Conservation (phyloP, 2,113 vertebrate species). For the Seriola dumerili region DNA sequence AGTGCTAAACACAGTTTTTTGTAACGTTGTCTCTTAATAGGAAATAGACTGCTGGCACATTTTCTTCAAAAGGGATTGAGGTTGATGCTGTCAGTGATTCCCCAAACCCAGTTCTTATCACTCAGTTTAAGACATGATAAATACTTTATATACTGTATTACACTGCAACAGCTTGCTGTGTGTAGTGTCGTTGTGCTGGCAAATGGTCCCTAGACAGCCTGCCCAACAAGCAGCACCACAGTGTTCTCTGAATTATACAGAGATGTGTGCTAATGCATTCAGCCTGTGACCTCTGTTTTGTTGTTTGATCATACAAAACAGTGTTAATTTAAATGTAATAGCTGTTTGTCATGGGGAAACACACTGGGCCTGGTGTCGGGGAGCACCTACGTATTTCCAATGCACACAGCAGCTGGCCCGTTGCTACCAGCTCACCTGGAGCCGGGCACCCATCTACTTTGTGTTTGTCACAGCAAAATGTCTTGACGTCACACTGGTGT, state of each 20-base stretch:
- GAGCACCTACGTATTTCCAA: conserved; percentile 23
- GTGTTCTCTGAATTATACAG: conserved; percentile 63
- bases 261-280: conserved; percentile 66
- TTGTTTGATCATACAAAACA: conserved; percentile 72
- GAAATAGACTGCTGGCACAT: conserved; percentile 1
- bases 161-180: conserved; percentile 11
- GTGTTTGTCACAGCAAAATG: conserved; percentile 27
- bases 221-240: conserved; percentile 48
- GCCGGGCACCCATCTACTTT: conserved; percentile 1
- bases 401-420: conserved; percentile 35
- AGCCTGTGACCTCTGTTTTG: conserved; percentile 68
- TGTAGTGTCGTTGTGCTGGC: conserved; percentile 10
- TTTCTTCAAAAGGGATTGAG: background rate
- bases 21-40: background rate
- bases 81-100: conserved; percentile 10
- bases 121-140: conserved; percentile 16
- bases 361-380: conserved; percentile 51
- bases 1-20: background rate
- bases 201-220: conserved; percentile 47
- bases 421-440: conserved; percentile 53
- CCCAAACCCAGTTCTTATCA: conserved; percentile 2
- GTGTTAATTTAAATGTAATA: conserved; percentile 77
- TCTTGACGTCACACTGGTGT: conserved; percentile 31
- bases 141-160: conserved; percentile 20
- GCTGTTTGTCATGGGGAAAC: conserved; percentile 68